Base-by-base conservation (phyloP, 2,113 vertebrate genomes). In the Syrrhaptes paradoxus region DNA sequence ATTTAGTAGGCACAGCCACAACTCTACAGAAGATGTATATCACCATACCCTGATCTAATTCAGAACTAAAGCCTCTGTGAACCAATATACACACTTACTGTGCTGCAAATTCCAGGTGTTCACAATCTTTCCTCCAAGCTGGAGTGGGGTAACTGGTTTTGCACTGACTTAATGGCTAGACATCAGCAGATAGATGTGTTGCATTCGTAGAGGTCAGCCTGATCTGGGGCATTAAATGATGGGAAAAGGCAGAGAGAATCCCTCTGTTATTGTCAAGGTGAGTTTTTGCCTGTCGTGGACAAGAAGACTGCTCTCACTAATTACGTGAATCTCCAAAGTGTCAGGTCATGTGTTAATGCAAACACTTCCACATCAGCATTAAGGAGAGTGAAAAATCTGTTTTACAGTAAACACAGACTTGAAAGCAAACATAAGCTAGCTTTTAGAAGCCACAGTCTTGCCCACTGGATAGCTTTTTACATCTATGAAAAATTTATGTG, bases 401-500 rank as follows among this genome's bases (percentile, higher is more conserved):
- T 87, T 63, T 85, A 82, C 61, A 67, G 61, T 58, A 74, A 94
- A 67, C 68, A 71, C n/a, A 78, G 13, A 25, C n/a, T 85, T 90
- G 70, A 63, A 87, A 85, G 43, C 28, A 91, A 93, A 78, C 16
- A 62, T 34, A 75, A 85, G 10, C 17, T 46, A 43, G 21, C 19
- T 82, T 87, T 87, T 31, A 85, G 15, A 36, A 82, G 32, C 17
- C 52, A 76, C n/a, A 48, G 5, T 31, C 32, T 85, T 87, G 19
- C 9, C 34, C 19, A 55, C 26, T 68, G 45, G 31, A 34, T 59
- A 82, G 28, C 7, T 90, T 78, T 87, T 31, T 16, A 29, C 19
- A n/a, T 13, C 26, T 71, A 77, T 55, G 29, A 82, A 92, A 94
- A 82, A 72, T 46, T 36, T 32, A 79, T 57, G 32, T 55, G 45